These are phyloP conservation scores for Equus przewalskii DNA, from an alignment of 2,113 vertebrate species.

Conservation along the genomic window DNA sequence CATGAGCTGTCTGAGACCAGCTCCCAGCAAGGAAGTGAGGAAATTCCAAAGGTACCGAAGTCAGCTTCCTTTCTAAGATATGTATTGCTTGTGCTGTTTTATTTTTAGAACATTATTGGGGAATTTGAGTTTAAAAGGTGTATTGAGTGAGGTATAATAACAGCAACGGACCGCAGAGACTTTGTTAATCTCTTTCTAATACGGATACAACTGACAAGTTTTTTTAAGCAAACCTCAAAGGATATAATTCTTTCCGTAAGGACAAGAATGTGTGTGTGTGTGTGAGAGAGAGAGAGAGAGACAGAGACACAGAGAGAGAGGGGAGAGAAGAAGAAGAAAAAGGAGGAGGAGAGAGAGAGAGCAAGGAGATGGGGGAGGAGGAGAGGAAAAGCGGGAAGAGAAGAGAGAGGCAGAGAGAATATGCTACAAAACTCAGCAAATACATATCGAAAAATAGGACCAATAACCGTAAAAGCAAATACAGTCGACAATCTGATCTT, in stretches of 20 bases:
- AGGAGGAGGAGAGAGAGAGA: too few relatives aligned
- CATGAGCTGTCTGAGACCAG: background rate
- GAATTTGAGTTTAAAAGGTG: conserved; percentile 36
- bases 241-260: background rate
- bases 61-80: conserved; percentile 43
- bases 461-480: background rate
- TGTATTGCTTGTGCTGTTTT: conserved; percentile 49
- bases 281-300: background rate
- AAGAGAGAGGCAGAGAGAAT: background rate
- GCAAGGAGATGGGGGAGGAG: background rate
- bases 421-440: background rate
- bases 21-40: background rate
- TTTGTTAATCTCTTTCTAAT: conserved; percentile 30
- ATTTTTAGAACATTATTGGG: conserved; percentile 59
- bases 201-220: background rate
- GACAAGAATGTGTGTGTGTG: background rate
- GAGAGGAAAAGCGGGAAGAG: background rate
- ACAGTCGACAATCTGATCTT: background rate
- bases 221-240: background rate
- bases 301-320: background rate
- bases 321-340: background rate
- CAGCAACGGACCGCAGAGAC: background rate
- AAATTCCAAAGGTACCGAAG: conserved; percentile 32
- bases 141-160: background rate
- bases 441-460: background rate